Conservation (phyloP, 2,888 invertebrate species). For the Cistogaster globosa region DNA sequence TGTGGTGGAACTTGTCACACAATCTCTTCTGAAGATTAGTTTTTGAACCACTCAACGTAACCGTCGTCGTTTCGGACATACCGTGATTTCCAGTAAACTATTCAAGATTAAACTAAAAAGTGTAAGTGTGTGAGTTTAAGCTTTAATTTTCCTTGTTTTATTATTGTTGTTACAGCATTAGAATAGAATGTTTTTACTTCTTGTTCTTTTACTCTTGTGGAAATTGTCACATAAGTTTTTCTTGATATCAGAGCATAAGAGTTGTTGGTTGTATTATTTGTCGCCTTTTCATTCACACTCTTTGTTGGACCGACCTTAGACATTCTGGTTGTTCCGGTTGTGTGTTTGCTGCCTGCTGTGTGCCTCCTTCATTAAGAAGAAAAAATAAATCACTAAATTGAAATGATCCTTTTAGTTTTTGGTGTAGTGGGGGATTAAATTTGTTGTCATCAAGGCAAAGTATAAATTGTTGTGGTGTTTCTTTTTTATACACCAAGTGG, state of each 20-base stretch:
- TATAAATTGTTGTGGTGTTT: conserved; percentile 6
- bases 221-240: conserved; percentile 67
- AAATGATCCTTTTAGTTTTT: conserved; percentile 11
- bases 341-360: background rate
- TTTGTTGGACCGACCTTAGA: conserved; percentile 40
- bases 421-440: conserved; percentile 11
- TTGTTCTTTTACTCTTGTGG: conserved; percentile 70
- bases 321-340: conserved; percentile 17
- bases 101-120: conserved; percentile 30
- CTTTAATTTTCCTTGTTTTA: conserved; percentile 39
- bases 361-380: conserved; percentile 50
- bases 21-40: conserved; percentile 69
- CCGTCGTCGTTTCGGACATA: conserved; percentile 49
- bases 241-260: conserved; percentile 47
- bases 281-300: conserved; percentile 67
- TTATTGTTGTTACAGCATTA: conserved; percentile 54
- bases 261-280: conserved; percentile 49
- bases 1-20: conserved; percentile 77
- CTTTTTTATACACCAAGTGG: background rate
- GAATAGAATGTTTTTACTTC: conserved; percentile 64
- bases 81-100: conserved; percentile 50
- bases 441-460: conserved; percentile 48
- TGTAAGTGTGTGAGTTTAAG: conserved; percentile 41
- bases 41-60: conserved; percentile 60
- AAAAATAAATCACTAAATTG: conserved; percentile 63